A percentile compares a stretch with the other conserved stretches of the same genome.
Conservation (phyloP, 1,140 invertebrate species). For the Heliconius melpomene region DNA sequence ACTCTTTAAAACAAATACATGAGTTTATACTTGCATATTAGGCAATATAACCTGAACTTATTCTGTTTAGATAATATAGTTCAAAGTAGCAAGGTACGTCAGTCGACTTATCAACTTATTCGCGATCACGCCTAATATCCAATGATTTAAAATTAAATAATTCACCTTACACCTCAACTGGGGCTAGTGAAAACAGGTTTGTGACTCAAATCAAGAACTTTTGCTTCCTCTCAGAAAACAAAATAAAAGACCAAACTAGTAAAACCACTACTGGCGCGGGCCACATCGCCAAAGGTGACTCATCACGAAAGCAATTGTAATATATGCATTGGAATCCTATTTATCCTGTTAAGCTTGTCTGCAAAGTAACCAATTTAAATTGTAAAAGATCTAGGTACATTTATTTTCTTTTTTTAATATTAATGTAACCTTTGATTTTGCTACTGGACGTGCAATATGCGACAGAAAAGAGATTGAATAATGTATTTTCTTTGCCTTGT, state of each 20-base stretch:
- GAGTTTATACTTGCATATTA: too few species aligned
- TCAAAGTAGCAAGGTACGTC: too few species aligned
- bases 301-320: conserved; percentile 39
- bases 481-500: too few species aligned
- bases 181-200: conserved; percentile 38
- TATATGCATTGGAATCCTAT: neutral
- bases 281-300: conserved; percentile 35
- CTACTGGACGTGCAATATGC: too few species aligned
- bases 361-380: neutral
- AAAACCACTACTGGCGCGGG: conserved; percentile 21
- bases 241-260: conserved; percentile 42
- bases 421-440: neutral
- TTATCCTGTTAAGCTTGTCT: neutral
- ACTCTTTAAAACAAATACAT: too few species aligned
- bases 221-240: conserved; percentile 36
- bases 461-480: too few species aligned
- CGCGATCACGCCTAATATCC: too few species aligned
- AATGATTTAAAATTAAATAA: neutral
- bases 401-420: neutral
- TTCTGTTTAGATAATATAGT: too few species aligned
- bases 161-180: neutral
- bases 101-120: too few species aligned
- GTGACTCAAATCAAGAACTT: conserved; percentile 41
- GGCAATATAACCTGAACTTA: too few species aligned
- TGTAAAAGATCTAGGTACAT: neutral